phyloP scores from a whole-genome alignment of 35 echinoderm and acorn worm species.

The Holothuria glaberrima region DNA sequence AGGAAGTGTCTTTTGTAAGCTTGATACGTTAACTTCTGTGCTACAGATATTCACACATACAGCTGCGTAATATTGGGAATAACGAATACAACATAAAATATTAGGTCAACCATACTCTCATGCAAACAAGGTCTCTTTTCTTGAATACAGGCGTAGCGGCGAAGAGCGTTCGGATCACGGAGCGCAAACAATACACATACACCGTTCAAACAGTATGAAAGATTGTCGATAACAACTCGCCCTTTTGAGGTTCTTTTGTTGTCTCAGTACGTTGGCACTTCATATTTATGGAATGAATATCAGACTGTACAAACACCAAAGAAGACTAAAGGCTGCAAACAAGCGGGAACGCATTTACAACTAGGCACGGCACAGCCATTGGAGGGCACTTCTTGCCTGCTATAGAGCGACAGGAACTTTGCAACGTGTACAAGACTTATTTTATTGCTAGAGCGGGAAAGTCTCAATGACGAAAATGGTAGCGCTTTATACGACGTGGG shows the following conservation, averaged over 20 bases:
- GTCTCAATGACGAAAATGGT: too few relatives aligned
- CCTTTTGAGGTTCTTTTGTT: conserved; percentile 30
- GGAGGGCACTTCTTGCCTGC: background rate
- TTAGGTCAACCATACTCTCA: conserved; percentile 44
- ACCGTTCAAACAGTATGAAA: conserved; percentile 37
- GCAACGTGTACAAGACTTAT: background rate
- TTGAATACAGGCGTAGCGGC: conserved; percentile 5
- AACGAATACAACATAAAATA: conserved; percentile 5
- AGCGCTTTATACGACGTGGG: too few relatives aligned
- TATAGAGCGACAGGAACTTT: background rate
- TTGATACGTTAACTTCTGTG: too few relatives aligned
- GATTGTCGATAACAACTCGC: conserved; percentile 43
- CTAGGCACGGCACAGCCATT: background rate
- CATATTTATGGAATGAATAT: conserved; percentile 46
- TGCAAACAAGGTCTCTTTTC: conserved; percentile 48
- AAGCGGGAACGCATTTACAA: conserved; percentile 3
- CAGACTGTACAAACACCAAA: conserved; percentile 41
- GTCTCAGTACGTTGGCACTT: background rate
- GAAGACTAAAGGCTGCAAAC: conserved; percentile 14
- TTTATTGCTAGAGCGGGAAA: background rate
- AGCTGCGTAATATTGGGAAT: too few relatives aligned
- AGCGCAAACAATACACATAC: conserved; percentile 56
- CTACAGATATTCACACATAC: too few relatives aligned
- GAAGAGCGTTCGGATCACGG: conserved; percentile 43
- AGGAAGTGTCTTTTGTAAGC: too few relatives aligned